A percentile compares a stretch with the other conserved stretches of the same genome.
Evolutionary conservation across 2,888 invertebrate genomes (phyloP).

Genomic region (Drosophila setosimentum): DNA sequence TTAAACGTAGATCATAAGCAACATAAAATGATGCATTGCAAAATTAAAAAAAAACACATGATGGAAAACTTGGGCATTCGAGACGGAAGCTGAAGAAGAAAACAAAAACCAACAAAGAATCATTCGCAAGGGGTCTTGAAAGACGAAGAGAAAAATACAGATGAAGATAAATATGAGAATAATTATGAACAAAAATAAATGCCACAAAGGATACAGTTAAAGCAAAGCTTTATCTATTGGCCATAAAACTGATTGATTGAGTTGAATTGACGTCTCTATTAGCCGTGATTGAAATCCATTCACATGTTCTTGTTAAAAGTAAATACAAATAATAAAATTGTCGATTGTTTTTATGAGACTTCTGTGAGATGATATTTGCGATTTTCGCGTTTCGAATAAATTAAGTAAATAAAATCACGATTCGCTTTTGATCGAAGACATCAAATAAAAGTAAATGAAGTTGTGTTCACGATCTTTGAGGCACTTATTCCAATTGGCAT

Average conservation of each 20-base stretch:
- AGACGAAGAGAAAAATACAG: constrained; percentile 5
- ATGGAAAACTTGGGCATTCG: background rate
- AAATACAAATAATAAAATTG: background rate
- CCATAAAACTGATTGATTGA: background rate
- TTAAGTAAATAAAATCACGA: background rate
- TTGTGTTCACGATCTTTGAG: background rate
- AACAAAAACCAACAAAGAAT: background rate
- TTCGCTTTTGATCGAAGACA: background rate
- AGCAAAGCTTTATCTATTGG: background rate
- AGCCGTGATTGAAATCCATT: background rate
- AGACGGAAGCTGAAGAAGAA: background rate
- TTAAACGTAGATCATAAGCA: constrained; percentile 11
- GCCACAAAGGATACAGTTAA: background rate
- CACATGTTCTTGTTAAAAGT: background rate
- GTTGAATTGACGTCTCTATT: background rate
- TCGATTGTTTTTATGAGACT: background rate
- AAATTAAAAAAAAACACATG: background rate
- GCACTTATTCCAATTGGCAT: constrained; percentile 17
- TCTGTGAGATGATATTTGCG: no score
- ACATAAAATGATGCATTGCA: constrained; percentile 6
- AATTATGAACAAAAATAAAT: background rate
- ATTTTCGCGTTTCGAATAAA: background rate
- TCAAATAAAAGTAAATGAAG: background rate
- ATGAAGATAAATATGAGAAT: constrained; percentile 3
- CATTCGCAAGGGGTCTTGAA: constrained; percentile 2